phyloP scores from a whole-genome alignment of 2,797 vertebrate species.

The Platyrinchus mystaceus region DNA sequence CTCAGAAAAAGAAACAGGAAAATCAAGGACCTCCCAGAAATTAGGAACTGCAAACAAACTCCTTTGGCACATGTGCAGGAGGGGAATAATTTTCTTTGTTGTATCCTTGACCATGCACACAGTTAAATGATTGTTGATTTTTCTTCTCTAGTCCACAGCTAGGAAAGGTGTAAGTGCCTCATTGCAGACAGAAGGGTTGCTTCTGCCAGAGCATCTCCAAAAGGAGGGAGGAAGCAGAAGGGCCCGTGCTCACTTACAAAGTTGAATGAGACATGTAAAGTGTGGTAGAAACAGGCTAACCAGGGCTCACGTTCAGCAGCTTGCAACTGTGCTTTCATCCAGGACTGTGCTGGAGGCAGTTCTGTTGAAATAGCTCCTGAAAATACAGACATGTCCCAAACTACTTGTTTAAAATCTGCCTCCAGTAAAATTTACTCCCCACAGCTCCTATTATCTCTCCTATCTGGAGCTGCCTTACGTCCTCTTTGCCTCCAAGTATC shows the following conservation, averaged over 20 bases:
- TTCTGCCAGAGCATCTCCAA: background rate
- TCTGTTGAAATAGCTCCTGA: constrained; percentile 47
- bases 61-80: background rate
- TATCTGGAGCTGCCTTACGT: background rate
- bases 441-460: constrained; percentile 20
- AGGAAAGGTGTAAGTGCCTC: background rate
- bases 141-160: background rate
- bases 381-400: constrained; percentile 56
- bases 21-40: background rate
- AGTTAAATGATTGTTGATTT: background rate
- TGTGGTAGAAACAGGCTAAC: background rate
- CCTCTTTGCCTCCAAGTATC: background rate
- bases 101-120: background rate
- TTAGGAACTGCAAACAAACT: background rate
- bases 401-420: constrained; percentile 55
- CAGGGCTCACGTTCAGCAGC: background rate
- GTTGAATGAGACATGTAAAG: background rate
- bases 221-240: background rate
- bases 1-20: background rate
- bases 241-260: background rate
- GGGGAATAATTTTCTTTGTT: background rate
- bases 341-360: constrained; percentile 48
- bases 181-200: background rate
- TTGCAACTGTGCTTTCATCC: constrained; percentile 26
- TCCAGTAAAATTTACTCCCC: constrained; percentile 48